A percentile compares a stretch with the other conserved stretches of the same genome.
Evolutionary conservation across 2,797 vertebrate species (phyloP).

Genomic region (Gymnoscopelus microlampas): DNA sequence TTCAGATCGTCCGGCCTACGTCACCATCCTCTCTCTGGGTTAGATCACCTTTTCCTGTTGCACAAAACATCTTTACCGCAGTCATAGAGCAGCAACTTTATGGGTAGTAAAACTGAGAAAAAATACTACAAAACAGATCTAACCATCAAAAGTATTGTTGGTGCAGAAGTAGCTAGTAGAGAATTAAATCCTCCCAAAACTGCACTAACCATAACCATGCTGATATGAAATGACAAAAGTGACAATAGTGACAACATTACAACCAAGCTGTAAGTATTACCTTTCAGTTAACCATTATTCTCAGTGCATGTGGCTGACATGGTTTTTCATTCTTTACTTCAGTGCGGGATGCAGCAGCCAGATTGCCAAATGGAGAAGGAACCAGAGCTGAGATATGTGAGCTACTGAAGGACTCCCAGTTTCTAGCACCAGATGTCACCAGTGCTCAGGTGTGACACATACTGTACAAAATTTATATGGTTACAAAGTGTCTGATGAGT

Average conservation of each 20-base stretch:
- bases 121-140: too few species aligned
- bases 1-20: slow-evolving; percentile 94
- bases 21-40: slow-evolving; percentile 98
- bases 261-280: too few species aligned
- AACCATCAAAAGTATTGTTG: too few species aligned
- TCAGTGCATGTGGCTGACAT: not conserved
- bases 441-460: slow-evolving; percentile 88
- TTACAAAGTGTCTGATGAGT: too few species aligned
- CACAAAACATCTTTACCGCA: too few species aligned
- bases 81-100: too few species aligned
- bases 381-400: slow-evolving; percentile 98
- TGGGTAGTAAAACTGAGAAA: too few species aligned
- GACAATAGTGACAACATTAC: too few species aligned
- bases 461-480: not conserved
- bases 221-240: too few species aligned
- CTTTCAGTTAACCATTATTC: not conserved
- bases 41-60: slow-evolving; percentile 44
- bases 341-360: slow-evolving; percentile 97
- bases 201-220: too few species aligned
- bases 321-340: not conserved
- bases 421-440: slow-evolving; percentile 97
- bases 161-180: too few species aligned
- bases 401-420: slow-evolving; percentile 97
- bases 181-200: too few species aligned
- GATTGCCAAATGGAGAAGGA: slow-evolving; percentile 96